Base-by-base conservation (phyloP, 1,140 invertebrate species). In the Archivesica marissinica region DNA sequence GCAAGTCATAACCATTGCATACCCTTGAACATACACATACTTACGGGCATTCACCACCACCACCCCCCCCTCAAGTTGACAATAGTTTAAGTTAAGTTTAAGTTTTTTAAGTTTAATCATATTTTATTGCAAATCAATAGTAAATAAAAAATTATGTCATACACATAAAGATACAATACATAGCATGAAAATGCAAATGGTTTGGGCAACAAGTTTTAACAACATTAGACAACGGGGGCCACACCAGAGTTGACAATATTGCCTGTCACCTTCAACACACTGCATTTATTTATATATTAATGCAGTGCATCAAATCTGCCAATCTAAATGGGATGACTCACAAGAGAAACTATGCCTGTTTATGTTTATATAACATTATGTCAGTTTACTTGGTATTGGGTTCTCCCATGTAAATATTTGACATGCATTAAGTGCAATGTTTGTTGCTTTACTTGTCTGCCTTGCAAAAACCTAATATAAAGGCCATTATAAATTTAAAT, bases 311-410 rank as follows among this genome's bases (percentile, higher is more conserved):
- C n/a, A n/a, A n/a, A n/a, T n/a, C n/a, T n/a, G n/a, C n/a, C n/a
- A n/a, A n/a, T n/a, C n/a, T n/a, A n/a, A n/a, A n/a, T n/a, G n/a
- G 50, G 17, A 52, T 52, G 50, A 52, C 50, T 52, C 50, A 52
- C 44, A 47, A 17, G 4, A 7, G 23, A 52, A 23, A 52, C 17
- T n/a, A 52, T 52, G 50, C 23, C 50, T 52, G 50, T 52, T 52
- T 52, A 52, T 23, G 23, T 52, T n/a, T n/a, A n/a, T n/a, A n/a
- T 11, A 17, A 15, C 17, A 4, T 52, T 3, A 52, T 52, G 17
- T 52, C 50, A 52, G 50, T 52, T 47, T 47, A 47, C 20, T 47
- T 47, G 44, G 20, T 47, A 47, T 47, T 52, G 17, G 50, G 50
- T n/a, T 52, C 50, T 52, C 50, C 20, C 3, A 23, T 7, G 50